Base-by-base conservation (phyloP, 2,113 vertebrate species). In the Ariopsis seemanni region DNA sequence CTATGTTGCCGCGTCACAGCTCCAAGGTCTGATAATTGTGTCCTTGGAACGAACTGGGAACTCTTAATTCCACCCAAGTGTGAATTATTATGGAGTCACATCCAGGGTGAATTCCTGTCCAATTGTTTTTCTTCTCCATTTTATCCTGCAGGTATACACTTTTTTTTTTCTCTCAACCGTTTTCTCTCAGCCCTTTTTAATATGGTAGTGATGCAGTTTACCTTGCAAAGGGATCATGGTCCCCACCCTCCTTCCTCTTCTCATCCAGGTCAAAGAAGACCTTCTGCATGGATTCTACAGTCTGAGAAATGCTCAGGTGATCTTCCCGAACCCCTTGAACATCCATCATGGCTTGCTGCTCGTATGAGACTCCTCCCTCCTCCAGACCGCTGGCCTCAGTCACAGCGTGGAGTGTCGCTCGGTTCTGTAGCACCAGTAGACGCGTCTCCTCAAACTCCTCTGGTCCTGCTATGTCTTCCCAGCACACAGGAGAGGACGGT, bases 361-460 rank as follows among this genome's bases (percentile, higher is more conserved):
- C 89, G 48, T 92, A 96, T 17, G 95, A 93, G 18, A 52, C 25
- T 20, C 91, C 93, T 65, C 91, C 93, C 1, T 95, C 94, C n/a
- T 92, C 94, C 83, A 95, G 52, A 7, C 95, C 95, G 0, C 95
- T 95, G 55, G 93, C 92, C 72, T 88, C 87, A 77, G 93, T 92
- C 87, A 95, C 91, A 0, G 94, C 93, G 83, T 94, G 92, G 77
- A 96, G 93, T 2, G 95, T 92, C 0, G 95, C 95, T 62, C 94
- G 88, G 92, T 96, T 96, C 92, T 96, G 95, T 57, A 96, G 94
- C 12, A 93, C 91, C 4, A 95, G 92, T 52, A 95, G 90, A 18
- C 95, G 94, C 20, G 94, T 94, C 52, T 72, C 89, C 87, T 93
- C 93, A 30, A 96, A 95, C 90, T 96, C 95, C 85, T 95, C 90